Evolutionary conservation across 2,797 vertebrate genomes (phyloP).

Genomic region (Eospalax fontanierii): DNA sequence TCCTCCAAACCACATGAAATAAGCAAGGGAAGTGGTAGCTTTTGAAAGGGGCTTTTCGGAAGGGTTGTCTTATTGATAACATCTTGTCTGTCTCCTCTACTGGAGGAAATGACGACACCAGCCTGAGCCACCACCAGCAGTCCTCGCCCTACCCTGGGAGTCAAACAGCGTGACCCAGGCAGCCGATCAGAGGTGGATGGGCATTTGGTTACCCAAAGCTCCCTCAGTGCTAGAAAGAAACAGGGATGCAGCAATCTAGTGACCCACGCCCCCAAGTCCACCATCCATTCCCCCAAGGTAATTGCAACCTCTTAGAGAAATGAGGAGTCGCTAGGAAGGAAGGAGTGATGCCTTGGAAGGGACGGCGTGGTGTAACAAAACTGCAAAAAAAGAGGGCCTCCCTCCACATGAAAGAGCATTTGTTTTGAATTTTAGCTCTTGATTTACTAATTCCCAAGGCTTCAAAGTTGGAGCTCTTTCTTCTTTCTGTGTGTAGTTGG

Average conservation of each 20-base stretch:
- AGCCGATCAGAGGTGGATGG: background rate
- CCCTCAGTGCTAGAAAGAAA: slow-evolving; percentile 63
- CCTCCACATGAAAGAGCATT: slow-evolving; percentile 91
- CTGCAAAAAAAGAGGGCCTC: slow-evolving; percentile 53
- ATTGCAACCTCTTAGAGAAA: slow-evolving; percentile 86
- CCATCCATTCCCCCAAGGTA: slow-evolving; percentile 68
- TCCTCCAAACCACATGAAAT: slow-evolving; percentile 89
- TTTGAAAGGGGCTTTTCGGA: slow-evolving; percentile 88
- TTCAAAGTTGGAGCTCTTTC: slow-evolving; percentile 85
- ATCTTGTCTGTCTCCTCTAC: slow-evolving; percentile 90
- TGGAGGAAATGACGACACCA: slow-evolving; percentile 86
- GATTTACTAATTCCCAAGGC: slow-evolving; percentile 90
- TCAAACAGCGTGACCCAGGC: background rate
- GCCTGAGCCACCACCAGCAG: slow-evolving; percentile 52
- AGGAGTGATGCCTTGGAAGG: slow-evolving; percentile 84
- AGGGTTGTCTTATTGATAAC: slow-evolving; percentile 88
- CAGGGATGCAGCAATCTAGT: slow-evolving; percentile 72
- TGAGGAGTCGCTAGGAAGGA: slow-evolving; percentile 82
- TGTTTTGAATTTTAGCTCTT: slow-evolving; percentile 91
- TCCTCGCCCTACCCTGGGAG: slow-evolving; percentile 48
- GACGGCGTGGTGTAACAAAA: slow-evolving; percentile 80
- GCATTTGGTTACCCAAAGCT: slow-evolving; percentile 46
- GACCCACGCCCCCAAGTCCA: background rate
- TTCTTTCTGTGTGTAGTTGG: slow-evolving; percentile 68
- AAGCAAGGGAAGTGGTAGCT: slow-evolving; percentile 89